phyloP scores from a whole-genome alignment of 2,888 invertebrate species.

The Alloscopus bannaensis region DNA sequence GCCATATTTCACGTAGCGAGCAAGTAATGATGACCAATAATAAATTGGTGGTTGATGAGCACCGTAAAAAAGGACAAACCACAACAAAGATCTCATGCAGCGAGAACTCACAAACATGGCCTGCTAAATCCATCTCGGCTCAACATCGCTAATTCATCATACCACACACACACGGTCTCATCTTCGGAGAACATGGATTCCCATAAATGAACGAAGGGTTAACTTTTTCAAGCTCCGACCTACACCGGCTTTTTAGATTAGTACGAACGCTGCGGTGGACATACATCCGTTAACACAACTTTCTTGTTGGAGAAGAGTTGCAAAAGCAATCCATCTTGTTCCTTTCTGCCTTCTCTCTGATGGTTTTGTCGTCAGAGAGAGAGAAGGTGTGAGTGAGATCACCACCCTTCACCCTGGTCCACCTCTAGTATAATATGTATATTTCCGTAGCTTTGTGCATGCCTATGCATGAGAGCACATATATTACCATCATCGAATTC shows the following conservation, averaged over 20 bases:
- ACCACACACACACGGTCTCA: constrained; percentile 44
- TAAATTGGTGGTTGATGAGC: constrained; percentile 55
- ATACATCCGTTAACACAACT: not conserved
- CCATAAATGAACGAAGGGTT: constrained; percentile 24
- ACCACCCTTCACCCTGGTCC: constrained; percentile 60
- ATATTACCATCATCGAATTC: too few species aligned
- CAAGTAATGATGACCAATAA: constrained; percentile 58
- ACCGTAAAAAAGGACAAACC: constrained; percentile 53
- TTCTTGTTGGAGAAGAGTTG: too few species aligned
- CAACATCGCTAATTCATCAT: constrained; percentile 56
- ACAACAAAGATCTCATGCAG: constrained; percentile 61
- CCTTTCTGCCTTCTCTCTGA: constrained; percentile 43
- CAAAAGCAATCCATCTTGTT: constrained; percentile 57
- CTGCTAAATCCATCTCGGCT: constrained; percentile 25
- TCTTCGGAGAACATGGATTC: constrained; percentile 33
- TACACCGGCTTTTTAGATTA: not conserved
- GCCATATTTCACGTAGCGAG: constrained; percentile 30
- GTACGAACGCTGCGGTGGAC: not conserved
- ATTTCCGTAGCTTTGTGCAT: not conserved
- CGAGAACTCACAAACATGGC: constrained; percentile 41
- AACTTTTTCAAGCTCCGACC: not conserved
- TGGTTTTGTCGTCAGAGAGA: constrained; percentile 47
- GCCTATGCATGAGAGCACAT: not conserved
- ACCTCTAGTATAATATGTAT: not conserved
- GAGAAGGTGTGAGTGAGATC: constrained; percentile 61